Evolutionary conservation across 2,888 invertebrate genomes (phyloP).

Genomic region (Platycheirus albimanus): DNA sequence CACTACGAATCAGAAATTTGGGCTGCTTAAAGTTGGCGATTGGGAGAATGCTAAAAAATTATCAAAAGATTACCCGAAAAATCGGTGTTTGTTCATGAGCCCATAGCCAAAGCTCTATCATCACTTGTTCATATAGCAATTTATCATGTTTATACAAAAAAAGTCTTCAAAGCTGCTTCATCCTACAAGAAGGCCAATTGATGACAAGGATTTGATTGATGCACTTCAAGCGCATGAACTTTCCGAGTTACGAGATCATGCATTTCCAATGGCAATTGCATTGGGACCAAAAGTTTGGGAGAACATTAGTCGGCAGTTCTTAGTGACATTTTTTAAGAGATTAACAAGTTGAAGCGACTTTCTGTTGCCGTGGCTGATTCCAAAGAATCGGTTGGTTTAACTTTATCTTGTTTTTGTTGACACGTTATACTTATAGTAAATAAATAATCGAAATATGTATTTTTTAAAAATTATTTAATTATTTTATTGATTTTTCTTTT

Average conservation of each 20-base stretch:
- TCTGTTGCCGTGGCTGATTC: too few relatives aligned
- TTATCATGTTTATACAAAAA: conserved; percentile 92
- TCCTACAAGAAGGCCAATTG: conserved; percentile 86
- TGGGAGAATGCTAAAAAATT: conserved; percentile 93
- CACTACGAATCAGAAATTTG: conserved; percentile 94
- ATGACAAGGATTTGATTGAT: conserved; percentile 77
- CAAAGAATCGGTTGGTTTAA: too few relatives aligned
- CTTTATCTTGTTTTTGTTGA: too few relatives aligned
- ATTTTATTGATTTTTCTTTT: too few relatives aligned
- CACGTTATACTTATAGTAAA: too few relatives aligned
- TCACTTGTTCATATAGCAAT: conserved; percentile 91
- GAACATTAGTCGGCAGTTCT: conserved; percentile 96
- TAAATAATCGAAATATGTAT: too few relatives aligned
- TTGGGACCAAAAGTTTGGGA: conserved; percentile 95
- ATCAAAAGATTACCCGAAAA: conserved; percentile 92
- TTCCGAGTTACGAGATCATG: conserved; percentile 88
- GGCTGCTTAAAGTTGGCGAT: conserved; percentile 93
- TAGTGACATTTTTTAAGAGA: conserved; percentile 98
- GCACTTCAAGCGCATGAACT: conserved; percentile 85
- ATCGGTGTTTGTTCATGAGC: conserved; percentile 89
- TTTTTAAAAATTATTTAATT: too few relatives aligned
- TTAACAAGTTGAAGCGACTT: too few relatives aligned
- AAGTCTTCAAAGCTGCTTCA: conserved; percentile 88
- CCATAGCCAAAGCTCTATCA: conserved; percentile 91
- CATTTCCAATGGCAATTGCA: conserved; percentile 92